Evolutionary conservation across 2,113 vertebrate genomes (phyloP), one percentile per base, ranked within the genome.

Genomic region (Cromileptes altivelis): DNA sequence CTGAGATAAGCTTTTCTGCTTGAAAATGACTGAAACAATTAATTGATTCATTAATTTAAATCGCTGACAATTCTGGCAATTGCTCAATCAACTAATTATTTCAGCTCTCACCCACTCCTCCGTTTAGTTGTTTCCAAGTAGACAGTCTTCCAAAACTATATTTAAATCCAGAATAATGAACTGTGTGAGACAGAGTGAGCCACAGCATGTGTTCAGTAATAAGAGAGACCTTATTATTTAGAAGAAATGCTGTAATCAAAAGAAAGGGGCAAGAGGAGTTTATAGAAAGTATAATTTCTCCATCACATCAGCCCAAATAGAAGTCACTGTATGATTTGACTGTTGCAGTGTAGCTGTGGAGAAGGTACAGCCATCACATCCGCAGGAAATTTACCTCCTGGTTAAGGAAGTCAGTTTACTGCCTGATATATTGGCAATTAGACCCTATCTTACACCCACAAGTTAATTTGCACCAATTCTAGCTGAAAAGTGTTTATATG

Each of bases 381-480:
- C 52, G 47, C 50, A 77, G 76, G 79, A 82, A 85, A 82, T 85
- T 77, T 40, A 74, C 74, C n/a, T 71, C 30, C 57, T 56, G 30
- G 1, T 70, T 70, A 70, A 74, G 55, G 18, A 11, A 65, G 19
- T 18, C 9, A 27, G 69, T 40, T 80, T 56, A 37, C 42, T 50
- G 61, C 25, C 10, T 68, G 47, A 71, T 30, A 67, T 70, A 67
- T 30, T 42, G 45, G 10, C 13, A 52, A 50, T 57, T 18, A 42
- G 58, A 58, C 9, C n/a, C n/a, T 17, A 15, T 70, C 33, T 64
- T 64, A 57, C 61, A 72, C 58, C 60, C 14, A 56, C 53, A 37
- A 71, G 69, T 55, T 49, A 12, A 87, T 56, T 1, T 75, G 42
- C 42, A 79, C 21, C 12, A 53, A 50, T 71, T 42, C 45, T 2